phyloP scores from a whole-genome alignment of 2,113 vertebrate genomes.

The Mesembrinibis cayennensis region DNA sequence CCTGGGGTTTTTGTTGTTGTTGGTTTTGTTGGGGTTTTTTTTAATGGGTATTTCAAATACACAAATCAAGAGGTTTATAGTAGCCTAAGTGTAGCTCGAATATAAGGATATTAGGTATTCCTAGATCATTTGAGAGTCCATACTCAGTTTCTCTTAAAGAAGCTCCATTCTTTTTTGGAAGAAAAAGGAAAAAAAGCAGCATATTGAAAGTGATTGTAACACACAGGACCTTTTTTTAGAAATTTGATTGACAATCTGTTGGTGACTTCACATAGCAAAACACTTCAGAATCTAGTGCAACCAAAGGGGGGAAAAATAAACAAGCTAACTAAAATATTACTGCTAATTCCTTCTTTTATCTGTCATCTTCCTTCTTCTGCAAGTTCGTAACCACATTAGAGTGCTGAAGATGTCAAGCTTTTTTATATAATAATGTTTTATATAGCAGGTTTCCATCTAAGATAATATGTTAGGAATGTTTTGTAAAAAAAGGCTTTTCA shows the following conservation, averaged over 20 bases:
- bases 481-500: background rate
- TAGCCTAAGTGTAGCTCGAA: background rate
- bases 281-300: background rate
- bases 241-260: background rate
- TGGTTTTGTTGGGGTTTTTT: background rate
- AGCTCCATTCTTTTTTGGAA: rapidly evolving
- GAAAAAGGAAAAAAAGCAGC: background rate
- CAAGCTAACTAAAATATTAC: background rate
- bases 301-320: background rate
- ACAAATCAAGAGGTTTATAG: background rate
- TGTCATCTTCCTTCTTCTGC: background rate
- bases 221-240: background rate
- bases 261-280: background rate
- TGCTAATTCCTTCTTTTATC: background rate
- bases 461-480: background rate
- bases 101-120: background rate
- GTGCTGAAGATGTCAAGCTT: background rate
- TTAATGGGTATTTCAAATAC: background rate
- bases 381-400: background rate
- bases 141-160: background rate
- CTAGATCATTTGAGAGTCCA: background rate
- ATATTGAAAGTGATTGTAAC: background rate
- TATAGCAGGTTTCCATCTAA: background rate
- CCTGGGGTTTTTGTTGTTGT: background rate
- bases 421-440: background rate